phyloP scores from a whole-genome alignment of 2,888 invertebrate species.

The Epistrophe grossulariae region DNA sequence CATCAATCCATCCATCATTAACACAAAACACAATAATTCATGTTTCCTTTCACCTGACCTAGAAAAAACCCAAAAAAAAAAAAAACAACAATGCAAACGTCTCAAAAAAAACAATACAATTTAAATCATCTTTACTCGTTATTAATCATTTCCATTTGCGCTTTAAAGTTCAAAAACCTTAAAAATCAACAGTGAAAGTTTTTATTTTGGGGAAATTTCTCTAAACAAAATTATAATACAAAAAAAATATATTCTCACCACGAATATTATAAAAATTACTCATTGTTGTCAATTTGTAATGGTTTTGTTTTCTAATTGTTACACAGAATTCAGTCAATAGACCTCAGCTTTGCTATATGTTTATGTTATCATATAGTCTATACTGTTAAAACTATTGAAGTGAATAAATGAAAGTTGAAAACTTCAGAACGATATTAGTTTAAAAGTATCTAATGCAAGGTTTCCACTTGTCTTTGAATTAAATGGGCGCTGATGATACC shows the following conservation, averaged over 20 bases:
- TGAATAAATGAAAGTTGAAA: neutral
- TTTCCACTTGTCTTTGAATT: no score
- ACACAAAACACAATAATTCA: slow-evolving; percentile 4
- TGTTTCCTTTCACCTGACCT: slow-evolving; percentile 66
- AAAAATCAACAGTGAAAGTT: slow-evolving; percentile 68
- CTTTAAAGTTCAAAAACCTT: slow-evolving; percentile 63
- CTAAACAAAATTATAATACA: neutral
- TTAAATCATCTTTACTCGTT: slow-evolving; percentile 52
- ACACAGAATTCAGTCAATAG: neutral
- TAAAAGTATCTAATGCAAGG: no score
- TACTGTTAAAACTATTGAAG: neutral
- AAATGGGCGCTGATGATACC: no score
- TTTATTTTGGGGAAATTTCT: slow-evolving; percentile 63
- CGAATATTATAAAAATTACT: slow-evolving; percentile 37
- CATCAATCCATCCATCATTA: slow-evolving; percentile 5
- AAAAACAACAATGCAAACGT: slow-evolving; percentile 32
- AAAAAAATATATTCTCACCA: slow-evolving; percentile 26
- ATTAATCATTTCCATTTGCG: slow-evolving; percentile 61
- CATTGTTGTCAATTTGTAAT: slow-evolving; percentile 38
- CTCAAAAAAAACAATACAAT: slow-evolving; percentile 40
- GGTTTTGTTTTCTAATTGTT: slow-evolving; percentile 27
- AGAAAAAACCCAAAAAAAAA: slow-evolving; percentile 43
- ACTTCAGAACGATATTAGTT: neutral
- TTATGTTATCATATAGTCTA: neutral
- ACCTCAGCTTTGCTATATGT: neutral